Conservation (phyloP, 2,797 vertebrate species). For the Hephaestus fuliginosus region DNA sequence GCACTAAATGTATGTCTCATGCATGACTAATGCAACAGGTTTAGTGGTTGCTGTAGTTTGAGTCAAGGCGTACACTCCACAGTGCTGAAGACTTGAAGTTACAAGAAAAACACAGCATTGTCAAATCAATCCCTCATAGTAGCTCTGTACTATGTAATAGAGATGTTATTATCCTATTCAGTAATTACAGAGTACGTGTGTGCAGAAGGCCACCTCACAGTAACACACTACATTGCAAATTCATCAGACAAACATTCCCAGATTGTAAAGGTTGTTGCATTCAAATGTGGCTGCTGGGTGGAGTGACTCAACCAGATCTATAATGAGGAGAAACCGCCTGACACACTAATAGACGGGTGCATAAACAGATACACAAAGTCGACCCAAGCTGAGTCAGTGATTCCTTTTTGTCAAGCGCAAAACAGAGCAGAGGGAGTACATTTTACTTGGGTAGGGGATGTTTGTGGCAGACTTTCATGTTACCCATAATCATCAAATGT, state of each 20-base stretch:
- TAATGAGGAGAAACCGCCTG: constrained; percentile 10
- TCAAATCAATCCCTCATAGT: not conserved
- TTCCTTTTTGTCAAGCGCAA: not conserved
- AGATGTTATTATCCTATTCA: not conserved
- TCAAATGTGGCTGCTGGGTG: constrained; percentile 35
- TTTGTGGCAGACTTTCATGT: not conserved
- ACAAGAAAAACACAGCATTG: not conserved
- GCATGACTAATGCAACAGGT: constrained; percentile 41
- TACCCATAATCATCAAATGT: not conserved
- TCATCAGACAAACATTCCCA: too few relatives aligned
- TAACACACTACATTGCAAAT: constrained; percentile 15
- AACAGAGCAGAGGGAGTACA: not conserved
- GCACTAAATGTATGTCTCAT: constrained; percentile 16
- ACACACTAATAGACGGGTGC: constrained; percentile 15
- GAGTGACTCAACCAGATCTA: constrained; percentile 15
- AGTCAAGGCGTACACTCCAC: not conserved
- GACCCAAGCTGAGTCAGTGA: not conserved
- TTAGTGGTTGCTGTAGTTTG: constrained; percentile 21
- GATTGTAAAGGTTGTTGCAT: constrained; percentile 13
- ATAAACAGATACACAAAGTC: not conserved
- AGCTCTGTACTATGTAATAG: not conserved
- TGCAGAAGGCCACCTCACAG: not conserved
- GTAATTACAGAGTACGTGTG: not conserved
- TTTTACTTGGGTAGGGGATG: not conserved
- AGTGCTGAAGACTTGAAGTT: not conserved